Conservation (phyloP, 1,140 invertebrate genomes). For the Drosophila triauraria region DNA sequence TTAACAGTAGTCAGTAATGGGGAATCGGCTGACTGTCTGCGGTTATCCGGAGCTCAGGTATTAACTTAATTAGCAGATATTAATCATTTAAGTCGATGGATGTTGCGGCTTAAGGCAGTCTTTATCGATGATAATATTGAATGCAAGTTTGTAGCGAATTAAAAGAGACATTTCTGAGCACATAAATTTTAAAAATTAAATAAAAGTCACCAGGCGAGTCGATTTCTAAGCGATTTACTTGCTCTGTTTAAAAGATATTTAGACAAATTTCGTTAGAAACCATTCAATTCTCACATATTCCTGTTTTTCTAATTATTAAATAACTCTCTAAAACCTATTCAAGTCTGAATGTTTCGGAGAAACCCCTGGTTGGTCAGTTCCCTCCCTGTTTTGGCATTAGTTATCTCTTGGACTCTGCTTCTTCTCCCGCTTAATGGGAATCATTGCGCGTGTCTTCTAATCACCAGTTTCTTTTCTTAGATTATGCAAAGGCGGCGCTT, state of each 20-base stretch:
- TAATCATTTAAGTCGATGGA: slow-evolving; percentile 4
- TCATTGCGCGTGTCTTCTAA: slow-evolving; percentile 47
- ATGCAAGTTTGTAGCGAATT: not conserved
- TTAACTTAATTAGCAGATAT: slow-evolving; percentile 13
- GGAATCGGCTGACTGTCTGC: not conserved
- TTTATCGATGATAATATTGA: not conserved
- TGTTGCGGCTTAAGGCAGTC: not conserved
- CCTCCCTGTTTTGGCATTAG: slow-evolving; percentile 1
- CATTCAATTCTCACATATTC: too few relatives aligned
- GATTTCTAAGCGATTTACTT: too few relatives aligned
- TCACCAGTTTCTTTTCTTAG: slow-evolving; percentile 52
- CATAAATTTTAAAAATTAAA: too few relatives aligned
- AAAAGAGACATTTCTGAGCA: too few relatives aligned
- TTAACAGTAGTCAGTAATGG: not conserved
- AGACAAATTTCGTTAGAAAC: too few relatives aligned
- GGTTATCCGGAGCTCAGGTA: not conserved
- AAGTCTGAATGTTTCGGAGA: not conserved
- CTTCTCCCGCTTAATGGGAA: slow-evolving; percentile 39
- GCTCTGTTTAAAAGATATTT: too few relatives aligned
- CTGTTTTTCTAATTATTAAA: not conserved
- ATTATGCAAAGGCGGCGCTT: slow-evolving; percentile 32
- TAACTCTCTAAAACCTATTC: not conserved
- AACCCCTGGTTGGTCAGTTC: slow-evolving; percentile 9
- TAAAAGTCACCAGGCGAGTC: not conserved
- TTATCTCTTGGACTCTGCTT: slow-evolving; percentile 25